Conservation (phyloP, 2,797 vertebrate species). For the Pagetopsis macropterus region DNA sequence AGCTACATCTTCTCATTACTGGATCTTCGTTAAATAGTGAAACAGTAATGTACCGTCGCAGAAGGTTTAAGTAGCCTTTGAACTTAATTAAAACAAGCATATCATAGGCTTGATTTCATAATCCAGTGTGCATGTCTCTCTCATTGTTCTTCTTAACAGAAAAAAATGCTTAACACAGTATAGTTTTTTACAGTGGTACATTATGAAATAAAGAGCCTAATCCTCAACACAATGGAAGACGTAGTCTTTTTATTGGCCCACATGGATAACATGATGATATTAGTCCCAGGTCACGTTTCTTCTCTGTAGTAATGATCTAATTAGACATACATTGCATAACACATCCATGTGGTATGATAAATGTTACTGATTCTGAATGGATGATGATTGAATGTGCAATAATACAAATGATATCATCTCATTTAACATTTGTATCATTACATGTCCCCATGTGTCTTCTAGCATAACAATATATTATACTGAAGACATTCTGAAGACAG, state of each 20-base stretch:
- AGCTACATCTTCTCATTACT: neutral
- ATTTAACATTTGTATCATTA: neutral
- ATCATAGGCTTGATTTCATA: neutral
- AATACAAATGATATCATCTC: neutral
- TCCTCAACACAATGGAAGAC: neutral
- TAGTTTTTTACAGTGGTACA: neutral
- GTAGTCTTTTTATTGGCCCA: neutral
- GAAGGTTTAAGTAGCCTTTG: neutral
- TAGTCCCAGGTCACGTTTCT: neutral
- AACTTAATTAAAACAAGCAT: constrained; percentile 9
- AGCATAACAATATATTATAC: neutral
- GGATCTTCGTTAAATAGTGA: constrained; percentile 15
- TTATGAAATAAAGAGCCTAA: neutral
- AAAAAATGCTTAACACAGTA: neutral
- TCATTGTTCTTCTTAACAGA: neutral
- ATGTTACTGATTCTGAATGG: neutral
- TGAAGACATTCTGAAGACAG: neutral
- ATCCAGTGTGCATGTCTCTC: neutral
- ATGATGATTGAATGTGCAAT: neutral
- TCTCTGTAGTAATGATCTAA: neutral
- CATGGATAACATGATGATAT: neutral
- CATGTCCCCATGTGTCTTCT: neutral
- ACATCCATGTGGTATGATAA: neutral
- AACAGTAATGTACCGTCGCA: constrained; percentile 1
- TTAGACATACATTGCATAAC: neutral